Evolutionary conservation across 2,888 invertebrate species (phyloP).

Genomic region (Orchestes rusci): DNA sequence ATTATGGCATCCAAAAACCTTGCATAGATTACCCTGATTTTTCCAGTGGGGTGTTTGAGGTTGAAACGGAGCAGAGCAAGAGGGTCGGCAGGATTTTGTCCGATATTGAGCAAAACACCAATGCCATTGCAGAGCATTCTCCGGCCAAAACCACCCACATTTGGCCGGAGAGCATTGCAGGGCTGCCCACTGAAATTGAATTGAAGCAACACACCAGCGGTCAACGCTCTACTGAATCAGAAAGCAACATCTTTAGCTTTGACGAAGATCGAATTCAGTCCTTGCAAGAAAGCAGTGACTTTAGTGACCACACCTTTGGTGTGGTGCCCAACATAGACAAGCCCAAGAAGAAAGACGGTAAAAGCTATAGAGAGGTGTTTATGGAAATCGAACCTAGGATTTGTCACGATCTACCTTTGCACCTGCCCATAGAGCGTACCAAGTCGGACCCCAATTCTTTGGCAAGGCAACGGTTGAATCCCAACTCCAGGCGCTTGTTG

Average conservation of each 20-base stretch:
- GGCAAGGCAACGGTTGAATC: conserved; percentile 64
- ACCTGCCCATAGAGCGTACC: conserved; percentile 72
- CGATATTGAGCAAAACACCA: conserved; percentile 46
- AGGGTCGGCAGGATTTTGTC: conserved; percentile 50
- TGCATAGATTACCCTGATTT: conserved; percentile 26
- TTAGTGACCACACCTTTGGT: conserved; percentile 35
- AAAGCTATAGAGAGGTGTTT: conserved; percentile 44
- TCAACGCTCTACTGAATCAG: conserved; percentile 61
- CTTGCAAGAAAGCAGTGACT: conserved; percentile 49
- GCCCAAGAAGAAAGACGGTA: conserved; percentile 30
- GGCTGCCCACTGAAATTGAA: conserved; percentile 48
- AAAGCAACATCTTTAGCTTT: conserved; percentile 66
- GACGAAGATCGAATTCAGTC: conserved; percentile 71
- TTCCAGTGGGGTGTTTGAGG: conserved; percentile 34
- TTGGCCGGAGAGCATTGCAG: conserved; percentile 52
- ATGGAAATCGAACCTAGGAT: conserved; percentile 63
- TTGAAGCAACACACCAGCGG: conserved; percentile 36
- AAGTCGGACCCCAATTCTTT: conserved; percentile 80
- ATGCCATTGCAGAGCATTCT: conserved; percentile 40
- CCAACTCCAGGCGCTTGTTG: conserved; percentile 67
- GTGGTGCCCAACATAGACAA: conserved; percentile 39
- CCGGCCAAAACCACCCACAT: conserved; percentile 43
- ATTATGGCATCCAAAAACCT: conserved; percentile 41
- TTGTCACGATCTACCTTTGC: conserved; percentile 43
- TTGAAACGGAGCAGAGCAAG: conserved; percentile 58